phyloP scores from a whole-genome alignment of 2,797 vertebrate genomes.

The Chaetophractus vellerosus region DNA sequence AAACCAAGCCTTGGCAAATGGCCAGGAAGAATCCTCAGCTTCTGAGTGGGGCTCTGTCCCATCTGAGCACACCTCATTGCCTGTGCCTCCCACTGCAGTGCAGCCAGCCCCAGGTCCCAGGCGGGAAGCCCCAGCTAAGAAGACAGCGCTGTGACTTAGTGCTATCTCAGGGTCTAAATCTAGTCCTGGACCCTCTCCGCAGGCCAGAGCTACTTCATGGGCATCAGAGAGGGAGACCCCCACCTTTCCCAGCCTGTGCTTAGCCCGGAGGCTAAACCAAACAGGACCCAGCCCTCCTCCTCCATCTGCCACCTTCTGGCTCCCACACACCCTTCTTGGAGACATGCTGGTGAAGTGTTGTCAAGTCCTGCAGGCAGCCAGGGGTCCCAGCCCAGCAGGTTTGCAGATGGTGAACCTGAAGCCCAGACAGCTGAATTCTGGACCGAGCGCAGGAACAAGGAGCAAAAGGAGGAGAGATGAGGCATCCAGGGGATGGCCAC shows the following conservation, averaged over 20 bases:
- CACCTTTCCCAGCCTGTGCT: background rate
- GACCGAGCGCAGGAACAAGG: background rate
- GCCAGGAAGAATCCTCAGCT: background rate
- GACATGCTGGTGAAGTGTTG: background rate
- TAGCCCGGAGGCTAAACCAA: background rate
- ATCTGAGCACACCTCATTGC: background rate
- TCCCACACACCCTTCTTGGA: background rate
- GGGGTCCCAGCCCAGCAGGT: background rate
- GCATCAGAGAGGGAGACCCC: background rate
- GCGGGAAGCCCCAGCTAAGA: background rate
- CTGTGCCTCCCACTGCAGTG: background rate
- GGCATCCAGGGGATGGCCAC: background rate
- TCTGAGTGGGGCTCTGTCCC: background rate
- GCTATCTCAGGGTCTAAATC: background rate
- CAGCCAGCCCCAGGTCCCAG: background rate
- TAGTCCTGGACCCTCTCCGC: background rate
- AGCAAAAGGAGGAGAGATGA: background rate
- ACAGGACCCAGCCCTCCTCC: background rate
- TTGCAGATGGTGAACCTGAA: background rate
- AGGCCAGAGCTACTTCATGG: background rate
- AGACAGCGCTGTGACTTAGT: background rate
- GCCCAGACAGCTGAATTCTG: background rate
- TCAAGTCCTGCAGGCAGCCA: background rate
- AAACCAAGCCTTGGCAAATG: background rate
- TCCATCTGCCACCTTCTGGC: background rate